Base-by-base conservation (phyloP, 2,113 vertebrate genomes). In the Equus przewalskii region DNA sequence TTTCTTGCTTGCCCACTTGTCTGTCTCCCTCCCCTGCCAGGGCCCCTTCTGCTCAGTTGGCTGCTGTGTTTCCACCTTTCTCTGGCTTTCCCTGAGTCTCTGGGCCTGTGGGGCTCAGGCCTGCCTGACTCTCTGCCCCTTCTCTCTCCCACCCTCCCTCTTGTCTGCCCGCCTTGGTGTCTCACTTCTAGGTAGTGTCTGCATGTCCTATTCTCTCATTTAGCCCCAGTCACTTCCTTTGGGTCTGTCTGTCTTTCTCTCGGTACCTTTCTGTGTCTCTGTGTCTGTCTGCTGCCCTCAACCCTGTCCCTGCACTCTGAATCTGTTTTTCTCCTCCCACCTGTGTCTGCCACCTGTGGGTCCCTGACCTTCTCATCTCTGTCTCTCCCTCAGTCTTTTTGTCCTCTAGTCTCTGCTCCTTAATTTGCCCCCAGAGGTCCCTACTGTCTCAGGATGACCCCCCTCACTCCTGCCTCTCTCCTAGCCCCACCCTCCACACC, bases 271-370 rank as follows among this genome's bases (percentile, higher is more conserved):
- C 22, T 54, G 30, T 58, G 19, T n/a, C 69, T 75, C 64, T 82
- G 19, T 89, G 64, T 80, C 41, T 26, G 2, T 30, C 62, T 46
- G 58, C 26, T 33, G 22, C 33, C 58, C 41, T 6, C 4, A 22
- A 9, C 33, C 12, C 56, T 72, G 14, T 69, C 67, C 11, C 13
- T 76, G 5, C 8, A 9, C 44, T 24, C 36, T 46, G 10, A 80
- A 7, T 82, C 75, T 86, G 44, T 79, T 41, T 41, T 41, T 41
- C n/a, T 69, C 51, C 21, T 95, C 16, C 24, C 30, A 62, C n/a
- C 16, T 7, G 18, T 76, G 54, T 65, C 93, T 80, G 69, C 73
- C 88, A 91, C 93, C 88, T 89, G 78, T 76, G 67, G 94, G 83
- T 60, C 49, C 67, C 46, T 82, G 14, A 56, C 28, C 69, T 70